A percentile compares a stretch with the other conserved stretches of the same genome.
Evolutionary conservation across 2,797 vertebrate species (phyloP).

Genomic region (Mormyrus proboscirostris): DNA sequence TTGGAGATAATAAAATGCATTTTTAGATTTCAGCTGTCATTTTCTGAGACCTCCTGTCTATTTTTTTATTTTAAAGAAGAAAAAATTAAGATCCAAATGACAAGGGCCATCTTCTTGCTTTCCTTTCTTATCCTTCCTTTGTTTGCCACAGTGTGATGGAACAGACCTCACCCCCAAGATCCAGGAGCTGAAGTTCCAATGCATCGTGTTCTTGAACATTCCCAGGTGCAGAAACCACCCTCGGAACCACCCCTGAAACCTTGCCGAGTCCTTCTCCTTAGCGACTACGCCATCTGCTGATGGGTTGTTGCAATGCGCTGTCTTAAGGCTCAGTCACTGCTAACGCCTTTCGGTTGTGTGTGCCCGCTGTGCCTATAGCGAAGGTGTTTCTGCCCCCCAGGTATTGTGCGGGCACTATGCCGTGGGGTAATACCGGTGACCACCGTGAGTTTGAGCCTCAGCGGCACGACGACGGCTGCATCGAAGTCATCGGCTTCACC

Average conservation of each 20-base stretch:
- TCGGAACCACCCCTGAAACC: background rate
- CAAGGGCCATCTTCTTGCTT: background rate
- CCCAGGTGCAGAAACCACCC: slow-evolving; percentile 69
- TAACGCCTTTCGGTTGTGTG: background rate
- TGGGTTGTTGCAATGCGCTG: background rate
- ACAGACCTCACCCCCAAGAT: slow-evolving; percentile 96
- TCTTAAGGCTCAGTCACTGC: background rate
- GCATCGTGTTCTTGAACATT: slow-evolving; percentile 99
- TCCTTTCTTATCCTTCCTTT: slow-evolving; percentile 6
- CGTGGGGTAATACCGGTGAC: slow-evolving; percentile 97
- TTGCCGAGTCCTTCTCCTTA: background rate
- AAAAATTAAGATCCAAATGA: background rate
- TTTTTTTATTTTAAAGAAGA: background rate
- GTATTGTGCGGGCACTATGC: slow-evolving; percentile 98
- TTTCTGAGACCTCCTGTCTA: background rate
- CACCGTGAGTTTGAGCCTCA: slow-evolving; percentile 98
- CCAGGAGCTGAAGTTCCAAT: slow-evolving; percentile 98
- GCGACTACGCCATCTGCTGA: background rate
- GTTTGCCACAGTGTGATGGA: slow-evolving; percentile 79
- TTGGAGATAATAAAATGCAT: background rate
- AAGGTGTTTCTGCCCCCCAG: slow-evolving; percentile 47
- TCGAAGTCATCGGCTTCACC: slow-evolving; percentile 97
- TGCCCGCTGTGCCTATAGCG: background rate
- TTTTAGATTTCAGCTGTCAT: background rate
- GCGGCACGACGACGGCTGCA: slow-evolving; percentile 93